A percentile compares a stretch with the other conserved stretches of the same genome.
Evolutionary conservation across 1,140 invertebrate genomes (phyloP).

Genomic region (Propsilocerus akamusi): DNA sequence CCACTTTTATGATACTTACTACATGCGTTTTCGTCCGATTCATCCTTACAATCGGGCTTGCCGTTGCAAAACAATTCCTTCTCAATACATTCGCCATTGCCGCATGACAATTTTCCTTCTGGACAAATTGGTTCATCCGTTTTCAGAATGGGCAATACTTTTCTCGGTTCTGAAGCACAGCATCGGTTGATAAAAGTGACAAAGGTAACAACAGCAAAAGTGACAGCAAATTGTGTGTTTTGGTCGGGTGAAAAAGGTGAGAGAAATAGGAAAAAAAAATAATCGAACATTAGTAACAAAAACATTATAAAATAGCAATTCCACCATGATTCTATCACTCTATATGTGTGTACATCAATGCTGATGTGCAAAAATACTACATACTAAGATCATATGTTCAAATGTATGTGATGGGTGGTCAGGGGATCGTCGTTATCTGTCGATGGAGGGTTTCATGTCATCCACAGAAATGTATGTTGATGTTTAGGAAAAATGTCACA

Average conservation of each 20-base stretch:
- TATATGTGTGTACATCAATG: no score
- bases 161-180: slow-evolving; percentile 54
- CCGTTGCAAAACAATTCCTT: slow-evolving; percentile 86
- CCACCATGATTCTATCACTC: no score
- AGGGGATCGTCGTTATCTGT: no score
- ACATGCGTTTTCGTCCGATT: slow-evolving; percentile 89
- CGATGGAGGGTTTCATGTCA: no score
- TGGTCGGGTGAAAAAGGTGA: no score
- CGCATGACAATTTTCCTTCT: slow-evolving; percentile 72
- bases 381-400: no score
- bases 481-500: no score
- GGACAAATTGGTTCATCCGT: slow-evolving; percentile 81
- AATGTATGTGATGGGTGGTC: no score
- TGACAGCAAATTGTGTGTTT: no score
- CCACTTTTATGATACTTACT: slow-evolving; percentile 40
- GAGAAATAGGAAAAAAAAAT: no score
- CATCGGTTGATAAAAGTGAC: neutral
- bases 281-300: no score
- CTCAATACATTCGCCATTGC: slow-evolving; percentile 75
- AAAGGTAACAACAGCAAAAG: neutral
- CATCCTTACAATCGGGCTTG: slow-evolving; percentile 79
- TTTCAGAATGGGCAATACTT: slow-evolving; percentile 69
- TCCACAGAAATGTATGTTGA: no score
- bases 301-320: slow-evolving; percentile 2
- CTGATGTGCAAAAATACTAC: slow-evolving; percentile 1